Percentiles rank a stretch among this genome's conserved stretches.
Conservation (phyloP, 2,888 invertebrate species). For the Chaetogeoica ovagalla region DNA sequence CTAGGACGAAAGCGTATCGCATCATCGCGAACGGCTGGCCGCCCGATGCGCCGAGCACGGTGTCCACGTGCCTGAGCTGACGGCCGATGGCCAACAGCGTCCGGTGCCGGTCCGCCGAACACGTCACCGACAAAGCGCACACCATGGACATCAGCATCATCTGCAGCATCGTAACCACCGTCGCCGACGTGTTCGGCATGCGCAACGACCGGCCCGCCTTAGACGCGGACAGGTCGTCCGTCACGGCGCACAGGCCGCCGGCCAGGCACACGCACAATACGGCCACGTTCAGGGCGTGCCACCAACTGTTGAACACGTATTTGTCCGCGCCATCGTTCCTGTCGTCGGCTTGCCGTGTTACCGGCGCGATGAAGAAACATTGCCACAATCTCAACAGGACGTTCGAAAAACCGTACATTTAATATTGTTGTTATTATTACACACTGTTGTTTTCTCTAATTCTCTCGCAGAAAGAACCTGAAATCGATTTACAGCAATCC, state of each 20-base stretch:
- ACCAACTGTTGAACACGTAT: slow-evolving; percentile 8
- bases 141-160: slow-evolving; percentile 41
- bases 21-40: neutral
- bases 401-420: slow-evolving; percentile 26
- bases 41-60: neutral
- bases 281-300: slow-evolving; percentile 22
- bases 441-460: too few relatives aligned
- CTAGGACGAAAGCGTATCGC: slow-evolving; percentile 28
- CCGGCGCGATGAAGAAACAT: slow-evolving; percentile 26
- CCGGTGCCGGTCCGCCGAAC: slow-evolving; percentile 25
- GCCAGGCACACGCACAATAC: neutral
- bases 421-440: too few relatives aligned
- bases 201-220: slow-evolving; percentile 49
- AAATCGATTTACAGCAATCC: too few relatives aligned
- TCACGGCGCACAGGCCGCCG: neutral
- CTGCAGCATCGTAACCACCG: slow-evolving; percentile 52
- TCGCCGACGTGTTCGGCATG: slow-evolving; percentile 54
- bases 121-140: slow-evolving; percentile 33
- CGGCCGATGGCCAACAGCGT: slow-evolving; percentile 25
- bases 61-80: slow-evolving; percentile 21
- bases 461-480: too few relatives aligned
- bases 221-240: neutral
- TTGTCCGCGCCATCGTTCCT: neutral
- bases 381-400: slow-evolving; percentile 26
- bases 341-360: neutral